These are phyloP conservation scores for Entomyzon cyanotis DNA, from an alignment of 2,113 vertebrate genomes.

Conservation along the genomic window DNA sequence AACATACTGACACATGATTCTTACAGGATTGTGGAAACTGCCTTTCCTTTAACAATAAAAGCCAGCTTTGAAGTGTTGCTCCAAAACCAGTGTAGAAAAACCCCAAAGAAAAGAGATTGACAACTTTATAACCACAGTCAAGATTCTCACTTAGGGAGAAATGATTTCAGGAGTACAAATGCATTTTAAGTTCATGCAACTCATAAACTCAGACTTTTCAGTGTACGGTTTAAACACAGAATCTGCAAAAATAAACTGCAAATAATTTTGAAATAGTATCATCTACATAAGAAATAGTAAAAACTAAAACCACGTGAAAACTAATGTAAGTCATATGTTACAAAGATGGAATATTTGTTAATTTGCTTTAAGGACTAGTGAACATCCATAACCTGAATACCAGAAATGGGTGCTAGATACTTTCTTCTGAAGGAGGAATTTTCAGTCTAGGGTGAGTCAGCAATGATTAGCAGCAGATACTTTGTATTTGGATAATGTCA, in stretches of 20 bases:
- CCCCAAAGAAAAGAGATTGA: neutral
- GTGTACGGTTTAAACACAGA: neutral
- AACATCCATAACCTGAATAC: neutral
- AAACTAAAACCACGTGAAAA: neutral
- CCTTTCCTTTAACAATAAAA: neutral
- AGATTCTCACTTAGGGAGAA: neutral
- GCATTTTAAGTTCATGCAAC: neutral
- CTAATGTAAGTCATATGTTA: neutral
- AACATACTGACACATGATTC: neutral
- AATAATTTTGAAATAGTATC: neutral
- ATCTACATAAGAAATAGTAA: neutral
- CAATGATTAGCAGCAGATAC: neutral
- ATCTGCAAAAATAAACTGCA: neutral
- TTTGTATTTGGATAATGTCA: neutral
- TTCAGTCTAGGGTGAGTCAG: neutral
- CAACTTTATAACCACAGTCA: neutral
- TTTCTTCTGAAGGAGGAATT: slow-evolving; percentile 5
- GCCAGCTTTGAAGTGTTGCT: neutral
- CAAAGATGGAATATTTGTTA: neutral
- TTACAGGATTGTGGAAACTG: neutral
- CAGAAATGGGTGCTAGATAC: neutral
- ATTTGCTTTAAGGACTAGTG: neutral
- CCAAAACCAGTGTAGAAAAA: neutral
- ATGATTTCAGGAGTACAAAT: neutral
- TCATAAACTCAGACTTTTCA: neutral